Percentiles rank a stretch among this genome's conserved stretches.
Evolutionary conservation across 2,113 vertebrate genomes (phyloP).

Genomic region (Corapipo altera): DNA sequence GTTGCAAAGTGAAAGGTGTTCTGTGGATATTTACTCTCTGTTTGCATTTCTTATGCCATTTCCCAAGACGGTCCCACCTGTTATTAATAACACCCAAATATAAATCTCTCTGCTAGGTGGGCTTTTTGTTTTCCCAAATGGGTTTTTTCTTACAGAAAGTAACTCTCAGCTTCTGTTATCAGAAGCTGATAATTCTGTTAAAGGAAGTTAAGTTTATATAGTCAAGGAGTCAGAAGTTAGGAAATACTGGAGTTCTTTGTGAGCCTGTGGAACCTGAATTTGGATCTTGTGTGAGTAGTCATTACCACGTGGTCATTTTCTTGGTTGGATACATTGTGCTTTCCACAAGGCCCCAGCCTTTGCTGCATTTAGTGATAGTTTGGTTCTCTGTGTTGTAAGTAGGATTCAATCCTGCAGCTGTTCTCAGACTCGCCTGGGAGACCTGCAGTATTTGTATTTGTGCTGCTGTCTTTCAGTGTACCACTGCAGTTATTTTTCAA

Average conservation of each 20-base stretch:
- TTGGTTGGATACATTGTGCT: background rate
- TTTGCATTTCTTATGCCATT: background rate
- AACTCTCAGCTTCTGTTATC: background rate
- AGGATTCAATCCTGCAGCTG: background rate
- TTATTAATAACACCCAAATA: background rate
- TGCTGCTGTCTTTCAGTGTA: background rate
- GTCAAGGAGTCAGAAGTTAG: background rate
- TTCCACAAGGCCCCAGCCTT: background rate
- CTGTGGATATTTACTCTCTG: background rate
- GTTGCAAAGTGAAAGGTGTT: background rate
- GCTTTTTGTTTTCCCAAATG: background rate
- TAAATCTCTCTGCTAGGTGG: background rate
- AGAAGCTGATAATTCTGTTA: background rate
- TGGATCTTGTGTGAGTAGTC: background rate
- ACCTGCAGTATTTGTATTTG: background rate
- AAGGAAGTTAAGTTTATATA: background rate
- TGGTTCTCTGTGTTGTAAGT: background rate
- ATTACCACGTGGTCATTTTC: fast-evolving
- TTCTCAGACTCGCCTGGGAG: background rate
- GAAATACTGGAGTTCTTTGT: background rate
- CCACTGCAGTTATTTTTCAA: background rate
- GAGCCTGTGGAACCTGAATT: background rate
- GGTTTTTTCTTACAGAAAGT: background rate
- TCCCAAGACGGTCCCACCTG: background rate
- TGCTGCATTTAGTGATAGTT: background rate